Percentiles rank a stretch among this genome's conserved stretches.
phyloP scores from a whole-genome alignment of 2,113 vertebrate species.

The Fregata magnificens region DNA sequence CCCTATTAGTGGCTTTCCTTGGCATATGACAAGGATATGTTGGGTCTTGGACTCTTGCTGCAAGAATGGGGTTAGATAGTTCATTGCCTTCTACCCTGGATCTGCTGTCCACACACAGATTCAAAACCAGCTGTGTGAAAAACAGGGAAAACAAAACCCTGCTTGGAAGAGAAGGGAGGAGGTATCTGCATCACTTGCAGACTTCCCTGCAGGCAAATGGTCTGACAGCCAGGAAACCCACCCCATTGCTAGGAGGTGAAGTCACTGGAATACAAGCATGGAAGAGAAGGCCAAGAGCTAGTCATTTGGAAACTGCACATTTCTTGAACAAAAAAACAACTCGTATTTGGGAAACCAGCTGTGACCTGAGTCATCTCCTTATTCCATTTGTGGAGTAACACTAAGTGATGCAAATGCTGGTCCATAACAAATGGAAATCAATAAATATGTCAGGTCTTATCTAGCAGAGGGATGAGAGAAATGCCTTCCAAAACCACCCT shows the following conservation, averaged over 20 bases:
- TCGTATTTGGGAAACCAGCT: constrained; percentile 25
- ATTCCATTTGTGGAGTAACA: constrained; percentile 6
- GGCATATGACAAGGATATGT: neutral
- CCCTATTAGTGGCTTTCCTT: neutral
- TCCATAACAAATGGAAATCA: constrained; percentile 29
- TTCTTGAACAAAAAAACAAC: neutral
- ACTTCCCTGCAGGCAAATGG: neutral
- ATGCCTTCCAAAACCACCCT: neutral
- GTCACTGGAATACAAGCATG: neutral
- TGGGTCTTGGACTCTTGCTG: neutral
- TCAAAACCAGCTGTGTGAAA: neutral
- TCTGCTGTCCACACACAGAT: neutral
- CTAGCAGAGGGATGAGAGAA: neutral
- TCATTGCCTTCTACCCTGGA: neutral
- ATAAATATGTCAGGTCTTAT: constrained; percentile 29
- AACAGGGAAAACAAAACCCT: neutral
- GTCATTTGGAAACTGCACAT: neutral
- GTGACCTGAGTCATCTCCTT: constrained; percentile 46
- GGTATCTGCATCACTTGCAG: neutral
- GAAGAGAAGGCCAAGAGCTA: neutral
- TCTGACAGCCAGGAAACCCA: neutral
- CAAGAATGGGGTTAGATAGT: neutral
- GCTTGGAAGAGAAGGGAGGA: neutral
- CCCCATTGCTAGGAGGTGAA: constrained; percentile 18
- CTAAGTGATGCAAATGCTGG: constrained; percentile 12